Conservation (phyloP, 2,113 vertebrate genomes). For the Ploceus nigricollis region DNA sequence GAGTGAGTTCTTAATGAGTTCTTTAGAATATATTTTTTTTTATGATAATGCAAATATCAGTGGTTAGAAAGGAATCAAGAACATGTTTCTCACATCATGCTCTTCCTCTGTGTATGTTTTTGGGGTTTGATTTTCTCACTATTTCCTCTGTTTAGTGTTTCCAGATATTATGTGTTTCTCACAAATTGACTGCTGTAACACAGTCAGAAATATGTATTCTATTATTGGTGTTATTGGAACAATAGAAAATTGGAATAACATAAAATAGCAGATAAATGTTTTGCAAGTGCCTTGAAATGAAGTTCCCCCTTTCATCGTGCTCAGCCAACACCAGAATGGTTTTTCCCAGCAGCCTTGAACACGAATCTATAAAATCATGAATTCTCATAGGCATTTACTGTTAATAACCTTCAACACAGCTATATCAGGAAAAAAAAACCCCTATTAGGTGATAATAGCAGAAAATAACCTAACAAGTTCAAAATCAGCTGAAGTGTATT, state of each 20-base stretch:
- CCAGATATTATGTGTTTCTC: not conserved
- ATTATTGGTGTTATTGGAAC: not conserved
- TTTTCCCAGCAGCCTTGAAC: not conserved
- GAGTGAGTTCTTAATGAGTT: not conserved
- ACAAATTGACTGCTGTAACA: not conserved
- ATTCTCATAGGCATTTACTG: not conserved
- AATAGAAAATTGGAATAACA: not conserved
- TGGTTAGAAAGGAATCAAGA: not conserved
- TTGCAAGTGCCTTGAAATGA: not conserved
- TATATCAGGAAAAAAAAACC: not conserved
- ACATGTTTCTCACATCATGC: not conserved
- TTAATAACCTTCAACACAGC: not conserved
- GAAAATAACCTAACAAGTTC: not conserved
- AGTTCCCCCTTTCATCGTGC: not conserved
- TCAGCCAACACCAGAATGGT: not conserved
- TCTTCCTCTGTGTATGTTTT: not conserved
- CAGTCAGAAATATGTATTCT: not conserved
- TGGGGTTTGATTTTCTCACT: not conserved
- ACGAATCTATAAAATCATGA: not conserved
- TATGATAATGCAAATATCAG: not conserved
- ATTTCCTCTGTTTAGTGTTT: not conserved
- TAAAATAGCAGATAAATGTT: not conserved
- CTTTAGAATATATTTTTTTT: not conserved
- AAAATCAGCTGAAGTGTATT: not conserved
- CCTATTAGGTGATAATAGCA: not conserved